A percentile compares a stretch with the other conserved stretches of the same genome.
Conservation (phyloP, 2,113 vertebrate species). For the Urocynchramus pylzowi region DNA sequence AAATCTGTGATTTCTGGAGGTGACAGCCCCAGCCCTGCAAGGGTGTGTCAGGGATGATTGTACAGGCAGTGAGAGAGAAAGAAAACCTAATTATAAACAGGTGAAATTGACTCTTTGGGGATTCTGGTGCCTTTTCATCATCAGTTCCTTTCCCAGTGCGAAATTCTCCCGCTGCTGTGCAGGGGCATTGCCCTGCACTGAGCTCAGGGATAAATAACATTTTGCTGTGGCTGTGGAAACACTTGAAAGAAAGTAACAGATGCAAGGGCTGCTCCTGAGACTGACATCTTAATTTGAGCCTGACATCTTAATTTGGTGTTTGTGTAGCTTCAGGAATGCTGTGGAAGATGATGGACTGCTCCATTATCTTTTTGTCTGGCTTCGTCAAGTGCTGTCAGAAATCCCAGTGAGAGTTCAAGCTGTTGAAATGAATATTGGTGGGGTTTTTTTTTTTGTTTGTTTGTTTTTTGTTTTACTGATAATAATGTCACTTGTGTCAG, state of each 20-base stretch:
- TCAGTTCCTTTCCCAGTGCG: background rate
- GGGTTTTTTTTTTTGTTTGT: background rate
- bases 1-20: background rate
- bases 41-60: background rate
- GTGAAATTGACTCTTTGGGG: background rate
- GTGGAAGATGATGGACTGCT: background rate
- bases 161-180: background rate
- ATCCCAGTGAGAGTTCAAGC: background rate
- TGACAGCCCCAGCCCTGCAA: background rate
- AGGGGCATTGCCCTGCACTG: background rate
- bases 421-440: background rate
- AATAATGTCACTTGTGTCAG: background rate
- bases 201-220: background rate
- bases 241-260: background rate
- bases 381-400: conserved; percentile 26
- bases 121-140: background rate
- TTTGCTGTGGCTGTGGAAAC: background rate
- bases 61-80: background rate
- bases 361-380: conserved; percentile 9
- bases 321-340: background rate
- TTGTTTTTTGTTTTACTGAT: background rate
- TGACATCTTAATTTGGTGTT: background rate
- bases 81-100: background rate
- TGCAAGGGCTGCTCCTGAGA: background rate
- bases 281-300: background rate